These are phyloP conservation scores for Bombus haemorrhoidalis DNA, from an alignment of 1,140 invertebrate genomes.

Conservation along the genomic window DNA sequence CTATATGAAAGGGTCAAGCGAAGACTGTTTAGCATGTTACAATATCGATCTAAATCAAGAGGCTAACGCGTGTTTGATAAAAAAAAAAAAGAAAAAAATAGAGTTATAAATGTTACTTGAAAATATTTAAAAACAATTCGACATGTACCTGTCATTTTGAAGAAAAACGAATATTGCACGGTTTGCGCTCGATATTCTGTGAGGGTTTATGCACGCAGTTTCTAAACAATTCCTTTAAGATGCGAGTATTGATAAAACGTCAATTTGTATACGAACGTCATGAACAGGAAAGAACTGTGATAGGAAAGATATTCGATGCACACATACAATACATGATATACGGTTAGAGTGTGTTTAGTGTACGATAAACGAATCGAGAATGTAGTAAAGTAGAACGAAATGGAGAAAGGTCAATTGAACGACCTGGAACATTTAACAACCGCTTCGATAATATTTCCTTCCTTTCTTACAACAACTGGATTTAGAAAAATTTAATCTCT, in stretches of 20 bases:
- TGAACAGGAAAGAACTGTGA: slow-evolving; percentile 2
- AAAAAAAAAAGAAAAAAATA: too few species aligned
- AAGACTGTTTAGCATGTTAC: not conserved
- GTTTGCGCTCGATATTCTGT: not conserved
- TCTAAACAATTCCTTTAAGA: not conserved
- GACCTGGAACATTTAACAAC: not conserved
- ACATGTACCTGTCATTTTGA: not conserved
- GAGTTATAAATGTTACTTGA: not conserved
- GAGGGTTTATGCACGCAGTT: not conserved
- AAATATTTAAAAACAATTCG: not conserved
- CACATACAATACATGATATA: not conserved
- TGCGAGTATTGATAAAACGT: slow-evolving; percentile 1
- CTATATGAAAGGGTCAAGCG: not conserved
- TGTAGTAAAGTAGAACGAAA: not conserved
- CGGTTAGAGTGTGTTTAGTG: not conserved
- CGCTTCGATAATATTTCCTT: not conserved
- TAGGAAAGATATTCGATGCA: not conserved
- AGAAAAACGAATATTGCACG: not conserved
- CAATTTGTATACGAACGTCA: not conserved
- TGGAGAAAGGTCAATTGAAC: not conserved
- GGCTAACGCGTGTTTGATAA: not conserved
- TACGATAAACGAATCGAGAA: not conserved
- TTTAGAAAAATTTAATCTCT: not conserved
- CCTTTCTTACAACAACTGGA: not conserved
- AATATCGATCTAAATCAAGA: not conserved